Base-by-base conservation (phyloP, 1,140 invertebrate genomes). In the Cotesia vestalis region DNA sequence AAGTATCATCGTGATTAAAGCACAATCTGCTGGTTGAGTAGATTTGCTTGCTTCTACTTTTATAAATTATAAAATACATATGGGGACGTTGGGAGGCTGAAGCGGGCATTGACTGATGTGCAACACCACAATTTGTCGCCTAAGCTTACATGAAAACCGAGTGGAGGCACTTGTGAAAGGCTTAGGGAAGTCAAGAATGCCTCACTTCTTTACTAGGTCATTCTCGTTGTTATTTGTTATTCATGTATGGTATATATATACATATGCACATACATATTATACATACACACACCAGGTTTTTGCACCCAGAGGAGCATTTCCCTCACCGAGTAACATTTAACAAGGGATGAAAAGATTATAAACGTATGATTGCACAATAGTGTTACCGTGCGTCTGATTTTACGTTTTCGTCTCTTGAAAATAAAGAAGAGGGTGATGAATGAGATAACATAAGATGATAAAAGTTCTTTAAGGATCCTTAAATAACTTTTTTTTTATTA, bases 121-220 rank as follows among this genome's bases (percentile, higher is more conserved):
- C 64, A 63, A 68, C 53, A 57, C 27, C 17, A 35, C 17, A 51
- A 8, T 1, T 67, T 34, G 17, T 14, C 62, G 17, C 52, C 35
- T 20, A 66, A 14, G 17, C 17, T 27, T 27, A 27, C 35, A 40
- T 70, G 46, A 17, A 62, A 35, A 61, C 27, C 8, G 40, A 62
- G 59, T 9, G 38, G 61, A 27, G n/a, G 17, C 51, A 57, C 20
- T 20, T 12, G 55, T 55, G 35, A 55, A 27, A 14, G 17, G 17
- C 17, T 63, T 61, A 40, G 60, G 20, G 57, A 51, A 55, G 66
- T 63, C 17, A 61, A 11, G 40, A 66, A 76, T 59, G 70, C 36
- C 70, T 72, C 63, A 76, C 70, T 76, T 76, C 60, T 52, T 72
- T 71, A 74, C 66, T 76, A 68, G 75, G 75, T 76, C 75, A 76